Conservation (phyloP, 2,797 vertebrate genomes). For the Rhabdomys pumilio region DNA sequence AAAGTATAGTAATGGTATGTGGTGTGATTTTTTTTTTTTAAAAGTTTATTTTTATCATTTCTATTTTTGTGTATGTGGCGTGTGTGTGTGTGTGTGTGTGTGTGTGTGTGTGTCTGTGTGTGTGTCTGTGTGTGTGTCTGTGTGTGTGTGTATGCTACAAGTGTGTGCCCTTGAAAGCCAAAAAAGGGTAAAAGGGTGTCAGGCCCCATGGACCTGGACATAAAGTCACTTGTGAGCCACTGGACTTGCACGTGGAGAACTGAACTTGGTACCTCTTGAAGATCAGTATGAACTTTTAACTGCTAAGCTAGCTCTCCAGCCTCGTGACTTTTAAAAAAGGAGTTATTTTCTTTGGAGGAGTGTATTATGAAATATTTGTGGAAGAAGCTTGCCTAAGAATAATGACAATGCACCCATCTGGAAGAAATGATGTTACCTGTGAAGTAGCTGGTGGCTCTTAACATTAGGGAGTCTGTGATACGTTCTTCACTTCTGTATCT, state of each 20-base stretch:
- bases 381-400: slow-evolving; percentile 49
- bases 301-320: background rate
- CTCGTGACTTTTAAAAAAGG: background rate
- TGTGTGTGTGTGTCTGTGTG: background rate
- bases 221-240: background rate
- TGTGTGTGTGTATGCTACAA: background rate
- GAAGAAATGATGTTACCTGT: background rate
- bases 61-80: background rate
- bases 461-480: background rate
- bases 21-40: background rate
- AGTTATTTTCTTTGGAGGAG: background rate
- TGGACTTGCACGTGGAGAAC: background rate
- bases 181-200: background rate
- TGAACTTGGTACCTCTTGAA: background rate
- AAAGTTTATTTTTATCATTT: background rate
- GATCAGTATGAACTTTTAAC: background rate
- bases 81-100: background rate
- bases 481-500: slow-evolving; percentile 10
- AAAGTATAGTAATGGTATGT: background rate
- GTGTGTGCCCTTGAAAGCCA: background rate
- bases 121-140: background rate
- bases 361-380: slow-evolving; percentile 30
- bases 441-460: background rate
- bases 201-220: background rate
- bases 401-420: background rate